Evolutionary conservation across 2,113 vertebrate genomes (phyloP), one percentile per base, ranked within the genome.

Genomic region (Pionites leucogaster): DNA sequence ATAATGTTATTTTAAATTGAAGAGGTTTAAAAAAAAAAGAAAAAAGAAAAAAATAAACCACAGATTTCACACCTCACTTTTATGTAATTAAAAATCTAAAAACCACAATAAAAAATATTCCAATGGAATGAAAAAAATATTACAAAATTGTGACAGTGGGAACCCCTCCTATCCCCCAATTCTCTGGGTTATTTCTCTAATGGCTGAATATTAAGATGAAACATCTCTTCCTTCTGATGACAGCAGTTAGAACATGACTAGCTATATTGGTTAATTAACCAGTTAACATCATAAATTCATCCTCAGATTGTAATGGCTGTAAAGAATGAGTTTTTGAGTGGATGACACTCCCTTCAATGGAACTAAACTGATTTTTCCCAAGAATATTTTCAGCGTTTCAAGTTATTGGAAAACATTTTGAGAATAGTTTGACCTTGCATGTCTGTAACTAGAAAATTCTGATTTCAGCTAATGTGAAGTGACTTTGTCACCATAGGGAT

Each of bases 1-100:
- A 6, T 10, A 62, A 49, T 68, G 44, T 55, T 67, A 67, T 94
- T 96, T 96, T 35, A 88, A 93, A 77, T 71, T 28, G 62, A 96
- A 55, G 37, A 13, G 3, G 52, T 75, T 39, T 69, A 44, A 68
- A 41, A 28, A 64, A 5, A 5, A 57, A 75, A 13, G 11, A 49
- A 25, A 27, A 67, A 72, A 82, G 42, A 5, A 37, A 71, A 47
- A 70, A 41, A 25, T 52, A 68, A 84, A 50, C 2, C n/a, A 9
- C 7, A 39, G 28, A 9, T 94, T 77, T 59, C 33, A 41, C 15
- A 33, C 17, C 20, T 67, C 13, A 1, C 3, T 28, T 53, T 11
- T 35, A 27, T 39, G 31, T 27, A 17, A 37, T 35, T 7, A 33
- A 85, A 31, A 0, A 4, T 17, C 35, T 47, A 63, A 67, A 65